These are phyloP conservation scores for Elymnias hypermnestra DNA, from an alignment of 1,140 invertebrate species.

Conservation along the genomic window DNA sequence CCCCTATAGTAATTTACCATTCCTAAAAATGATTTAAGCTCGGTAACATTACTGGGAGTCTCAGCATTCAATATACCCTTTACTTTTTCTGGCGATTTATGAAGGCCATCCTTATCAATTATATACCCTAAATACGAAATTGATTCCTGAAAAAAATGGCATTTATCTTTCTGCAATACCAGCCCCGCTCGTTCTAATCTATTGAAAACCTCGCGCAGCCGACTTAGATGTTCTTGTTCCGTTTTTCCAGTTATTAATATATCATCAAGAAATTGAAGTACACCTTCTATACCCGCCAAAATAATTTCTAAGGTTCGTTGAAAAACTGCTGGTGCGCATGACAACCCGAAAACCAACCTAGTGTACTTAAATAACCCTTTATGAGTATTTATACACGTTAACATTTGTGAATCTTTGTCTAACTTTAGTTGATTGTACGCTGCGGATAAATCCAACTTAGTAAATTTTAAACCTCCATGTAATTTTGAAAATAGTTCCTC, in stretches of 20 bases:
- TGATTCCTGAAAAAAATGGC: no score
- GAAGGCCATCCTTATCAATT: constrained; percentile 1
- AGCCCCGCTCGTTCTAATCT: no score
- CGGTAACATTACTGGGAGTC: constrained; percentile 11
- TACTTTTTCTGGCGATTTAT: constrained; percentile 27
- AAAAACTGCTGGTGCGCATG: no score
- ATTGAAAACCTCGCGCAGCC: no score
- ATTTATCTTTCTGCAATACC: no score
- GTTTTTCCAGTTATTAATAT: no score
- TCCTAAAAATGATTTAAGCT: constrained; percentile 29
- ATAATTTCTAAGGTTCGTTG: no score
- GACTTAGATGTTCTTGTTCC: no score
- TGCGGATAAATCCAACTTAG: constrained; percentile 21
- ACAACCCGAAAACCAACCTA: constrained; percentile 14
- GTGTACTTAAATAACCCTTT: constrained; percentile 25
- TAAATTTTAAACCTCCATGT: constrained; percentile 21
- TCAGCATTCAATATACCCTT: constrained; percentile 23
- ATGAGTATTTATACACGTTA: constrained; percentile 29
- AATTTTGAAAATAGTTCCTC: constrained; percentile 25
- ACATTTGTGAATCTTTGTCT: constrained; percentile 16
- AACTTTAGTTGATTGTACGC: constrained; percentile 26
- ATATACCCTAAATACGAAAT: neutral
- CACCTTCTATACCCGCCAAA: neutral
- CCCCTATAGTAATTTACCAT: constrained; percentile 30
- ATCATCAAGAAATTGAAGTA: neutral